Conservation (phyloP, 2,888 invertebrate species). For the Parapristionchus giblindavisi region DNA sequence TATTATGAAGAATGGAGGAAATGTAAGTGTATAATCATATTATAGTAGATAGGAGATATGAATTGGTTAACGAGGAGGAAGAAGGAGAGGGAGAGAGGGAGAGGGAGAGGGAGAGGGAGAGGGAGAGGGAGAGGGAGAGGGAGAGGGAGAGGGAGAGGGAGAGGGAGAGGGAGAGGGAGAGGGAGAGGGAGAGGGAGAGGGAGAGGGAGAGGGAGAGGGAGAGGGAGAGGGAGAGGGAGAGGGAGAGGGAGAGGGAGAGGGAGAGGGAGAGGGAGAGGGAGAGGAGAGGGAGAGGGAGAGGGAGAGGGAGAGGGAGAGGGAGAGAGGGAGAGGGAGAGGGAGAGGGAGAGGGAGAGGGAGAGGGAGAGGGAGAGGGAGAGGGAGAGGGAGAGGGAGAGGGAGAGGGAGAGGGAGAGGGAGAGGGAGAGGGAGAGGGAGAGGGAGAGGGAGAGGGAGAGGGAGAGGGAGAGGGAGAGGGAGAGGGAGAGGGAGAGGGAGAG, state of each 20-base stretch:
- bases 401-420: too few relatives aligned
- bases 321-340: neutral
- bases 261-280: neutral
- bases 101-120: conserved; percentile 13
- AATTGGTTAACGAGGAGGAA: conserved; percentile 37
- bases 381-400: too few relatives aligned
- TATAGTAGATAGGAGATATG: conserved; percentile 27
- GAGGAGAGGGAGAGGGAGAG: neutral
- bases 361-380: too few relatives aligned
- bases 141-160: conserved; percentile 37
- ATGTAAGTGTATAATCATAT: neutral
- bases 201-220: conserved; percentile 1
- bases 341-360: neutral
- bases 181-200: conserved; percentile 19
- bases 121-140: conserved; percentile 36
- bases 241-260: conserved; percentile 39
- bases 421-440: too few relatives aligned
- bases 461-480: too few relatives aligned
- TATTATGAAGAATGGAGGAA: too few relatives aligned
- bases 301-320: neutral
- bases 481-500: too few relatives aligned
- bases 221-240: conserved; percentile 35
- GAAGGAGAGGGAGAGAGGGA: conserved; percentile 32
- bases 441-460: too few relatives aligned
- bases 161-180: neutral